phyloP scores from a whole-genome alignment of 2,113 vertebrate genomes.

The Alces alces region DNA sequence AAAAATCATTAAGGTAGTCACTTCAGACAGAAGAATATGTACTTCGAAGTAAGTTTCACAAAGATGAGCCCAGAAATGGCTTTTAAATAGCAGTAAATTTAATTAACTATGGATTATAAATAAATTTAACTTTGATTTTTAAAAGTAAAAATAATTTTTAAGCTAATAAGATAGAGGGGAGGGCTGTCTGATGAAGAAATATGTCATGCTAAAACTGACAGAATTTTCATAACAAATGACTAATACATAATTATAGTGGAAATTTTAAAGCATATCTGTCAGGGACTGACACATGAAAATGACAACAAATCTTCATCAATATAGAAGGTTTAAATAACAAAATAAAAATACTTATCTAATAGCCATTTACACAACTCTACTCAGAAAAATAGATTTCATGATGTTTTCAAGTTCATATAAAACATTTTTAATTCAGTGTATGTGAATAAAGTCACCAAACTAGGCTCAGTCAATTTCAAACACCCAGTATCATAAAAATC shows the following conservation, averaged over 20 bases:
- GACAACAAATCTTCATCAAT: conserved; percentile 40
- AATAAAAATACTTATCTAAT: conserved; percentile 41
- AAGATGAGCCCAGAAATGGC: not conserved
- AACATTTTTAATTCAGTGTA: not conserved
- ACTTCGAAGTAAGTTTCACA: not conserved
- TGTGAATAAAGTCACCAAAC: not conserved
- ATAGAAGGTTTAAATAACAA: not conserved
- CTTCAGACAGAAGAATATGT: not conserved
- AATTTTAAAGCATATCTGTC: conserved; percentile 34
- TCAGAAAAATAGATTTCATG: not conserved
- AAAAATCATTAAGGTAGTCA: not conserved
- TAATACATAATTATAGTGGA: conserved; percentile 50
- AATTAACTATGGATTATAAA: conserved; percentile 44
- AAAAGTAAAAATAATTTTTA: conserved; percentile 43
- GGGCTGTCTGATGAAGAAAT: conserved; percentile 26
- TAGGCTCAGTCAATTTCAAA: not conserved
- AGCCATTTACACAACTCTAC: not conserved
- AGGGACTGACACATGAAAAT: conserved; percentile 21
- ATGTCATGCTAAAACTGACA: conserved; percentile 26
- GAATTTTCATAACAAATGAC: conserved; percentile 52
- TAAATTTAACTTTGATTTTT: conserved; percentile 53
- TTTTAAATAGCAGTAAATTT: conserved; percentile 26
- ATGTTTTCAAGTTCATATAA: not conserved
- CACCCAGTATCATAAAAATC: not conserved
- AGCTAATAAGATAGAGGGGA: conserved; percentile 31